A percentile compares a stretch with the other conserved stretches of the same genome.
Conservation (phyloP, 2,113 vertebrate genomes). For the Bufo gargarizans region DNA sequence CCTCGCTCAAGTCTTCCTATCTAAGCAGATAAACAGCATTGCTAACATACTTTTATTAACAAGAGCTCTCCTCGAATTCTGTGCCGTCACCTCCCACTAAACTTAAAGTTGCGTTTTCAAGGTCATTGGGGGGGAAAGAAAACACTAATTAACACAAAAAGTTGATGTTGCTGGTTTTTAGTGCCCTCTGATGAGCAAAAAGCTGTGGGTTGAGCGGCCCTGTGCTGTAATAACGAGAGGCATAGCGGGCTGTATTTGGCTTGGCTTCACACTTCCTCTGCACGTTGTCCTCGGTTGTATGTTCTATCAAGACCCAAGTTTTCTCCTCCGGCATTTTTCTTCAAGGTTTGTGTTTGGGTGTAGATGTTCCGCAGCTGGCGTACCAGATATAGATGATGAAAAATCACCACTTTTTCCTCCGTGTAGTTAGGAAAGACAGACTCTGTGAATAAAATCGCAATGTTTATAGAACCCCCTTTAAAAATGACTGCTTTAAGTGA, state of each 20-base stretch:
- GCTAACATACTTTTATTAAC: slow-evolving; percentile 65
- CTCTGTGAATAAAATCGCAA: slow-evolving; percentile 70
- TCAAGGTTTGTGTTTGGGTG: slow-evolving; percentile 15
- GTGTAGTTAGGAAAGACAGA: slow-evolving; percentile 52
- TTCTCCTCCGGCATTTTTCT: not conserved
- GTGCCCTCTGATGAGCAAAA: slow-evolving; percentile 66
- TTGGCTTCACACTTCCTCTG: not conserved
- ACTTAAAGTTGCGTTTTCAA: slow-evolving; percentile 73
- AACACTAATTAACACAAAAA: slow-evolving; percentile 77
- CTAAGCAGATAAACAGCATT: slow-evolving; percentile 43
- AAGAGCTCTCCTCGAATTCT: slow-evolving; percentile 76
- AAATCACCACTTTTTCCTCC: slow-evolving; percentile 36
- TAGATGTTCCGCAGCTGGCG: slow-evolving; percentile 41
- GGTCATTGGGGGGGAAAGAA: slow-evolving; percentile 78
- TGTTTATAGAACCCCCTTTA: slow-evolving; percentile 75
- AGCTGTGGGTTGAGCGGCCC: slow-evolving; percentile 63
- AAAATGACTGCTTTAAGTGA: slow-evolving; percentile 73
- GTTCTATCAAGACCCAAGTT: not conserved
- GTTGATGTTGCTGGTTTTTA: slow-evolving; percentile 71
- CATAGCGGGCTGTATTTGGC: slow-evolving; percentile 28
- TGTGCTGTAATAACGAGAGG: slow-evolving; percentile 59
- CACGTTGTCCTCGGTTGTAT: not conserved
- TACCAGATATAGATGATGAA: slow-evolving; percentile 20
- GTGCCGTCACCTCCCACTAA: slow-evolving; percentile 80
- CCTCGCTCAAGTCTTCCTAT: not conserved